Base-by-base conservation (phyloP, 53 echinoderm and acorn worm species). In the Zoroaster sp. region DNA sequence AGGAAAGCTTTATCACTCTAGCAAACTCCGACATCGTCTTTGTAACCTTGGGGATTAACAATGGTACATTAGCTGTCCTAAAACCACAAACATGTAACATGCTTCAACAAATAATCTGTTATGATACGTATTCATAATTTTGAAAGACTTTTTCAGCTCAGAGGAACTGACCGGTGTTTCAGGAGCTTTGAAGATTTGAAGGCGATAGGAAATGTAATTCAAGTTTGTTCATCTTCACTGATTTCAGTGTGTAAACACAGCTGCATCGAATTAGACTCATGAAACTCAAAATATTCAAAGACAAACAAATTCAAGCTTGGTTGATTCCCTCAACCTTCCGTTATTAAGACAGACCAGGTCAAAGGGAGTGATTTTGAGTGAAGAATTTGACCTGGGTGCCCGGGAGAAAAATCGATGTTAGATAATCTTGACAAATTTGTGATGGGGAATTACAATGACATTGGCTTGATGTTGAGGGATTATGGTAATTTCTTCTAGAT, bases 171-270 rank as follows among this genome's bases (percentile, higher is more conserved):
- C 63, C 63, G 28, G 23, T 25, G 63, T 59, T 25, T 25, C 63
- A 28, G 63, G 63, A 59, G 63, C 63, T 59, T 59, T 25, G 30
- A 33, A 77, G 39, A 0, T 20, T 52, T 55, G 54, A 78, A 54
- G 59, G 36, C 25, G 78, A 78, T 35, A 32, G 63, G n/a, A 38
- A 78, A 18, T 37, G 37, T 35, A 77, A 77, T 51, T 55, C 78
- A 54, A 78, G 54, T 78, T 37, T 38, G 34, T 78, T 78, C 78
- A 78, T 20, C 78, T 55, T 54, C 37, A 78, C 54, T 78, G 25
- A 13, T 21, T 78, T n/a, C 20, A 20, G 17, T 78, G 63, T 59
- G 78, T 78, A 53, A 78, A 78, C 59, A 78, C 78, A 78, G 55
- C 78, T 78, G 78, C 54, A 78, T 78, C 23, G 40, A 38, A 78